Base-by-base conservation (phyloP, 2,797 vertebrate genomes). In the Gastrophryne carolinensis region DNA sequence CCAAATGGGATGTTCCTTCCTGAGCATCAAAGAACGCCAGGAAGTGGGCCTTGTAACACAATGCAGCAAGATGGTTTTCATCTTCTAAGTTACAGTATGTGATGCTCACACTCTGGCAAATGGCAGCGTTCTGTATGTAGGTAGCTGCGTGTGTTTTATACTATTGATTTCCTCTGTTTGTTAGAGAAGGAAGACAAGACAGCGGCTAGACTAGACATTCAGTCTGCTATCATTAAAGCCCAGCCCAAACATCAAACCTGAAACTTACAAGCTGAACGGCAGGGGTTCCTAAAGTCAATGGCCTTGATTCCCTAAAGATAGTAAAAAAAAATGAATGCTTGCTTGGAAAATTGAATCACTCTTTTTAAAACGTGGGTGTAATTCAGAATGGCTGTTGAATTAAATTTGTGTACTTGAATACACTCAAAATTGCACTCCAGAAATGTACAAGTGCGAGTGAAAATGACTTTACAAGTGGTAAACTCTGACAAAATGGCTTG, bases 101-200 rank as follows among this genome's bases (percentile, higher is more conserved):
- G 0, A 79, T 75, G 85, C 85, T 78, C 58, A 19, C 81, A 0
- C 9, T 66, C 82, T 4, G 0, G 34, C 44, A 10, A n/a, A n/a
- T 21, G 17, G 44, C 17, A 8, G 85, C 89, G 86, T 81, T 82
- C 82, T 80, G 86, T 89, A 85, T 85, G 81, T 85, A 85, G 84
- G 83, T 79, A 72, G 81, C 74, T 0, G 57, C 81, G 80, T 35
- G 41, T 52, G 58, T 77, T 56, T 83, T 72, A 83, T 83, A 83
- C 80, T 84, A 86, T 90, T 83, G 83, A 89, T 86, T 92, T 92
- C 91, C 90, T 87, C 78, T 90, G 82, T 91, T 90, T 92, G 91
- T 92, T 89, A 84, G 78, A 69, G 73, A 78, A 81, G 74, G 83
- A 58, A 62, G 74, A 82, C 60, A 86, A 87, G 87, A 86, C 82